Percentiles rank a stretch among this genome's conserved stretches.
Conservation (phyloP, 2,888 invertebrate genomes). For the Drosophila villosipedis region DNA sequence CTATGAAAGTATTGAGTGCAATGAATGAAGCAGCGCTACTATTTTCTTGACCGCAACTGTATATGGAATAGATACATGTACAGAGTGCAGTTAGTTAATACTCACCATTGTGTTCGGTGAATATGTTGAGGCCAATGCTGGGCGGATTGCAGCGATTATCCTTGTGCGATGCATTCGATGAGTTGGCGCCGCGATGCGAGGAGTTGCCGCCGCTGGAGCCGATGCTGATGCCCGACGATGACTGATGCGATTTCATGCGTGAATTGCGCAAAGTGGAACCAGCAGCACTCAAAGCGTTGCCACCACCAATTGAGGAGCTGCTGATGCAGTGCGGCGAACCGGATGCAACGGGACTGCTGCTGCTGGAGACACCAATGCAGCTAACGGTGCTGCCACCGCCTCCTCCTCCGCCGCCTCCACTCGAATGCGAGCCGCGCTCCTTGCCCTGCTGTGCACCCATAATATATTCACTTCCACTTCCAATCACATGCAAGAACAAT, state of each 20-base stretch:
- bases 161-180: constrained; percentile 83
- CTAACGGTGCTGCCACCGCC: constrained; percentile 82
- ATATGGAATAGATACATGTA: background rate
- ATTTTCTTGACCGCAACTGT: background rate
- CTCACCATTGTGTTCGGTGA: constrained; percentile 97
- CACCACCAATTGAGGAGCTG: constrained; percentile 50
- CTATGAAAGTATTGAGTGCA: background rate
- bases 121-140: constrained; percentile 93
- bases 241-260: constrained; percentile 87
- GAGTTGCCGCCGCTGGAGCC: constrained; percentile 63
- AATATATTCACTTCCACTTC: constrained; percentile 85
- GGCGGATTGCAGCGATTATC: constrained; percentile 88
- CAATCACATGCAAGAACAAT: constrained; percentile 53
- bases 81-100: constrained; percentile 58
- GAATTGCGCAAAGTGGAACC: constrained; percentile 89
- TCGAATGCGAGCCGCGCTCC: constrained; percentile 89
- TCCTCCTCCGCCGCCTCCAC: constrained; percentile 74
- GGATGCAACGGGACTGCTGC: constrained; percentile 80
- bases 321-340: constrained; percentile 82
- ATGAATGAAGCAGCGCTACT: background rate
- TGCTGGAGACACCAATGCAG: constrained; percentile 87
- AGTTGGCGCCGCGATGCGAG: constrained; percentile 60
- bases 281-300: constrained; percentile 80
- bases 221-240: constrained; percentile 56
- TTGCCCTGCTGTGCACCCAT: constrained; percentile 97